Evolutionary conservation across 92 coral and sea anemone genomes (phyloP), one percentile per base, ranked within the genome.

Genomic region (Palythoa grandis): DNA sequence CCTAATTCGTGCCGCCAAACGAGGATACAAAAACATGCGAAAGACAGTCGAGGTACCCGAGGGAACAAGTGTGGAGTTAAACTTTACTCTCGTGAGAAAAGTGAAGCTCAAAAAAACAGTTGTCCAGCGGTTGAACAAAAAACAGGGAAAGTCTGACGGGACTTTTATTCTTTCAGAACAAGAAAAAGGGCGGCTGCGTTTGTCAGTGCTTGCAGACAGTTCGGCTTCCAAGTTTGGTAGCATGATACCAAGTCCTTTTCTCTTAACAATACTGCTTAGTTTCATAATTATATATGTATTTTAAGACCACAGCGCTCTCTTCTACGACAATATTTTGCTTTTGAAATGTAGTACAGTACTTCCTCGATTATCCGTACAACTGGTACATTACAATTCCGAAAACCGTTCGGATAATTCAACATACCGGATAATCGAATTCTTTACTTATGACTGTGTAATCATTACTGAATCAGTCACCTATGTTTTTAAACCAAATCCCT

Each of bases 31-130:
- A 73, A 87, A 93, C 57, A 52, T 88, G 52, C 86, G 88, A 70
- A 92, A 92, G 78, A 89, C 72, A 3, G 92, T 96, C 52, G 88
- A 88, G 22, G 92, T 96, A 54, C 73, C 72, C 11, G 91, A 86
- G 12, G 95, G 91, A 40, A 57, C 61, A 12, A 86, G 91, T 16
- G 86, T 93, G 10, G 53, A 72, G 54, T 87, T 95, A 3, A 93
- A 96, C 77, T 91, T 96, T 60, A 93, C 98, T 17, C 79, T 96
- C 14, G 79, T 88, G 17, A 94, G 39, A 20, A 90, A 82, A 76
- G 82, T 22, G 7, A 67, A 9, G 12, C 13, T 58, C 8, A 53
- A 47, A 24, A 22, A 23, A 9, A 80, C 20, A 8, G 8, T 66
- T 25, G 47, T 16, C 12, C 72, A 38, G 24, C 72, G 19, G 29